Percentiles rank a stretch among this genome's conserved stretches.
Evolutionary conservation across 2,113 vertebrate species (phyloP).

Genomic region (Aldabrachelys gigantea): DNA sequence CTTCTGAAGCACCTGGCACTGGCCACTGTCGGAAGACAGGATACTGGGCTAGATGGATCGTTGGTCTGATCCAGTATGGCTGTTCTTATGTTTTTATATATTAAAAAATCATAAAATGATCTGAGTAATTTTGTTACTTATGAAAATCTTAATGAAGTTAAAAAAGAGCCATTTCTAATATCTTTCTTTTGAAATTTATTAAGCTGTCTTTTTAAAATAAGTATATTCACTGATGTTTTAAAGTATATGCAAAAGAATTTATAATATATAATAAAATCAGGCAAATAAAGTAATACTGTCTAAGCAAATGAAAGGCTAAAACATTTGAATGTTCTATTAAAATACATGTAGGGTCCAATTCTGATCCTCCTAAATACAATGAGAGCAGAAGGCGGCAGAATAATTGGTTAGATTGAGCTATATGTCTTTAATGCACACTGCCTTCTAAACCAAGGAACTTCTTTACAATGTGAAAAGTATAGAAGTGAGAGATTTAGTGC

Average conservation of each 20-base stretch:
- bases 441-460: neutral
- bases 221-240: neutral
- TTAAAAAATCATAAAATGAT: neutral
- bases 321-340: neutral
- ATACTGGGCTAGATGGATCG: no score
- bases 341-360: rapidly evolving
- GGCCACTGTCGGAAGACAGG: no score
- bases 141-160: constrained; percentile 60
- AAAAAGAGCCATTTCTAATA: constrained; percentile 13
- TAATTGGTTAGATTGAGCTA: neutral
- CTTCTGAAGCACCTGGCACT: no score
- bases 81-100: neutral
- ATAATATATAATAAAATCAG: neutral
- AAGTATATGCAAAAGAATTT: neutral
- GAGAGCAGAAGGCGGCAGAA: neutral
- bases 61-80: no score
- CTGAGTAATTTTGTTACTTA: constrained; percentile 42
- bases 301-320: neutral
- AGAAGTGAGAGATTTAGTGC: neutral
- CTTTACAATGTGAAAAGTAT: neutral
- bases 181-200: constrained; percentile 16
- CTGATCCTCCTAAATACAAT: neutral
- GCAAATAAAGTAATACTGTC: neutral
- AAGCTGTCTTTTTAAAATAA: neutral
- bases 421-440: neutral